phyloP scores from a whole-genome alignment of 2,888 invertebrate species.

The Dusona sp. region DNA sequence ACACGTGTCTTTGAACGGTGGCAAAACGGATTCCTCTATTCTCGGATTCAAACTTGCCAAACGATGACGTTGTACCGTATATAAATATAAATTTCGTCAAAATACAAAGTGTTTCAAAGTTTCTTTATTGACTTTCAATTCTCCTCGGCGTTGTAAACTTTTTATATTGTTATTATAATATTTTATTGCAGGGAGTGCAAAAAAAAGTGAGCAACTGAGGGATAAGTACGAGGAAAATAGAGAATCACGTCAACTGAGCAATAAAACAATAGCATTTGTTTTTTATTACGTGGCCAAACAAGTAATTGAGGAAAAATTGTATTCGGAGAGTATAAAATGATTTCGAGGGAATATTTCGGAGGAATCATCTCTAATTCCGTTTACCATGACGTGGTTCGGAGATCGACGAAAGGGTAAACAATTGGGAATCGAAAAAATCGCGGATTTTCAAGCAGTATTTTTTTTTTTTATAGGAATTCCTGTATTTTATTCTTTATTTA shows the following conservation, averaged over 20 bases:
- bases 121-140: background rate
- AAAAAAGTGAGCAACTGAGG: background rate
- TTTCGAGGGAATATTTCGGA: background rate
- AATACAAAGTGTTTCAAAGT: background rate
- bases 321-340: background rate
- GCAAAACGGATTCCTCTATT: background rate
- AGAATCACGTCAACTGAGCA: background rate
- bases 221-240: background rate
- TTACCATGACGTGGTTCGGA: background rate
- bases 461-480: background rate
- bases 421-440: background rate
- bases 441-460: background rate
- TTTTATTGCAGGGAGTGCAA: background rate
- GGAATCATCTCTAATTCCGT: background rate
- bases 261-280: background rate
- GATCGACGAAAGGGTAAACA: background rate
- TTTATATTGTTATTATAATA: background rate
- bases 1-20: constrained; percentile 7
- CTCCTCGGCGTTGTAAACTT: background rate
- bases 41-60: constrained; percentile 10
- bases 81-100: background rate
- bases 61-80: background rate
- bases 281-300: background rate
- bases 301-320: background rate
- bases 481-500: constrained; percentile 6